A percentile compares a stretch with the other conserved stretches of the same genome.
Evolutionary conservation across 2,113 vertebrate species (phyloP).

Genomic region (Peromyscus polionotus): DNA sequence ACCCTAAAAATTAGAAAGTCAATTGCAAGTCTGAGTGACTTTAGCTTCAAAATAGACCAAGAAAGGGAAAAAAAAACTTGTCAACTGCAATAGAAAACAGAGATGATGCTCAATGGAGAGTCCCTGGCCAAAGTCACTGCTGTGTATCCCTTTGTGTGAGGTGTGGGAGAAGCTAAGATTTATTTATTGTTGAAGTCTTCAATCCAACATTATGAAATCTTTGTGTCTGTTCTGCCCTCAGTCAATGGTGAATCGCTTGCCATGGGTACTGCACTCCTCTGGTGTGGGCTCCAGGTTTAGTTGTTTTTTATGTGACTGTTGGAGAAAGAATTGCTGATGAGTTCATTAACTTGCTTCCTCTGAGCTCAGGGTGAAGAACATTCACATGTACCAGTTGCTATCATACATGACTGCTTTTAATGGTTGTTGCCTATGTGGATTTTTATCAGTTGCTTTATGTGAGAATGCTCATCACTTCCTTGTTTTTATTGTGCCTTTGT

Average conservation of each 20-base stretch:
- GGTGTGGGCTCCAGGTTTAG: neutral
- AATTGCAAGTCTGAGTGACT: conserved; percentile 20
- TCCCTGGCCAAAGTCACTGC: neutral
- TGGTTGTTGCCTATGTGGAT: conserved; percentile 18
- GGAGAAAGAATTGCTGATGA: conserved; percentile 24
- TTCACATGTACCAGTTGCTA: conserved; percentile 48
- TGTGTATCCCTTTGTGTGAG: neutral
- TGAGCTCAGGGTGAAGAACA: conserved; percentile 6
- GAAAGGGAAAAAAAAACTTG: conserved; percentile 39
- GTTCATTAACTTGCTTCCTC: conserved; percentile 64
- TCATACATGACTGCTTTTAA: conserved; percentile 41
- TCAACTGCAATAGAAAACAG: conserved; percentile 24
- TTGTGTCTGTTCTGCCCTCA: neutral
- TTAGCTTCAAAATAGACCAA: conserved; percentile 11
- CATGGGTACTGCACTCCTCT: neutral
- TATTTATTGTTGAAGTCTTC: neutral
- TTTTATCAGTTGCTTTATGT: conserved; percentile 55
- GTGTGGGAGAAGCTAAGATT: neutral
- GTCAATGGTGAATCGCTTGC: conserved; percentile 27
- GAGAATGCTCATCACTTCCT: conserved; percentile 40
- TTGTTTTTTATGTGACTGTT: conserved; percentile 57
- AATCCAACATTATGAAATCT: neutral
- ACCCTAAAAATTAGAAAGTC: conserved; percentile 37
- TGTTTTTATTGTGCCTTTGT: conserved; percentile 15
- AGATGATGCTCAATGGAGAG: neutral